A percentile compares a stretch with the other conserved stretches of the same genome.
Evolutionary conservation across 2,113 vertebrate species (phyloP).

Genomic region (Microtus ochrogaster): DNA sequence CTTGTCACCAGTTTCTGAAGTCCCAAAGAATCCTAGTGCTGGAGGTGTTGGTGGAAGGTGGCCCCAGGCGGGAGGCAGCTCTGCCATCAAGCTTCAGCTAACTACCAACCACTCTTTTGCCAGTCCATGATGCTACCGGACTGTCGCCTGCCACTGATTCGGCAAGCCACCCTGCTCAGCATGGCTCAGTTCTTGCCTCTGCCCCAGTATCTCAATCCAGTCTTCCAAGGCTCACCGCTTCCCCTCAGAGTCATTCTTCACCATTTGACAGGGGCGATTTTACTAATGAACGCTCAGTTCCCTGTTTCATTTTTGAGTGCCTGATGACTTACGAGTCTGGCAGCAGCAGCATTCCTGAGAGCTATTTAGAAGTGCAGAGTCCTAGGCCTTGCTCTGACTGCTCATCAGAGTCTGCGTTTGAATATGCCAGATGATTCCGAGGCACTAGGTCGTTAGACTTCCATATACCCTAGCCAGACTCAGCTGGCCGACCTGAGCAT

Average conservation of each 20-base stretch:
- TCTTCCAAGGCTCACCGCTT: background rate
- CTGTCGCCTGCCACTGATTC: background rate
- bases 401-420: background rate
- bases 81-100: background rate
- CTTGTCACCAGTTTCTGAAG: slow-evolving; percentile 35
- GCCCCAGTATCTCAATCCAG: background rate
- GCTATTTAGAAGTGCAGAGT: background rate
- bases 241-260: background rate
- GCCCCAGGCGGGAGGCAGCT: background rate
- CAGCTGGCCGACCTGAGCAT: background rate
- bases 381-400: background rate
- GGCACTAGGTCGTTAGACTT: background rate
- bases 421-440: background rate
- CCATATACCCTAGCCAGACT: background rate
- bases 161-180: background rate
- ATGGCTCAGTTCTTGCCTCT: background rate
- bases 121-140: background rate
- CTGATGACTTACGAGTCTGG: background rate
- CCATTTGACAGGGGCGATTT: background rate
- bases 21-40: background rate
- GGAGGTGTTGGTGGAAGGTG: background rate
- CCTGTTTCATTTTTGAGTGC: background rate
- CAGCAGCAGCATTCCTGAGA: background rate
- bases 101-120: too few species aligned
- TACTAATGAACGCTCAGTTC: background rate